Conservation (phyloP, 2,113 vertebrate species). For the Crocuta crocuta region DNA sequence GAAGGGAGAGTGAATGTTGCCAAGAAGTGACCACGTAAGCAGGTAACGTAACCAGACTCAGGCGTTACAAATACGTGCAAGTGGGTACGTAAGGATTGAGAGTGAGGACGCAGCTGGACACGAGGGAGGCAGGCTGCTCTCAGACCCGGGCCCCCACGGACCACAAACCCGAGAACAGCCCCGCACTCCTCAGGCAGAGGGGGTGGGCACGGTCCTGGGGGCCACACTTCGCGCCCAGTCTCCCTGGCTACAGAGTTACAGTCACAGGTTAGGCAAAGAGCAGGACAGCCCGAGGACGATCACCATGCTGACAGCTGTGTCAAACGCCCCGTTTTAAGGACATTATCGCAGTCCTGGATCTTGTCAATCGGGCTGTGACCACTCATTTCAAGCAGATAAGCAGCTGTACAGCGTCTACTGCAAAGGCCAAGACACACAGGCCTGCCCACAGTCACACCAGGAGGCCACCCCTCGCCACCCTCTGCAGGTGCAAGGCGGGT, state of each 20-base stretch:
- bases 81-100: neutral
- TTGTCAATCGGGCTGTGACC: too few relatives aligned
- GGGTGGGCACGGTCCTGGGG: neutral
- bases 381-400: neutral
- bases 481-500: rapidly evolving
- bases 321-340: rapidly evolving
- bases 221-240: neutral
- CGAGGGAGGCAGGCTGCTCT: neutral
- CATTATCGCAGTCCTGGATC: neutral
- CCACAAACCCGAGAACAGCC: neutral
- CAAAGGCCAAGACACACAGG: neutral
- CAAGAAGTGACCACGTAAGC: neutral
- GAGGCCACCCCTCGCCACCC: rapidly evolving
- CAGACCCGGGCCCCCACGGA: neutral
- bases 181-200: too few relatives aligned
- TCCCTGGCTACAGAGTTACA: neutral
- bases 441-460: neutral
- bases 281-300: neutral
- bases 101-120: neutral
- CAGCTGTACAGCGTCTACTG: rapidly evolving
- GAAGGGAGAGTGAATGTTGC: too few relatives aligned
- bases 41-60: rapidly evolving
- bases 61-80: rapidly evolving
- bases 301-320: neutral
- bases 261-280: neutral